phyloP scores from a whole-genome alignment of 1,140 invertebrate genomes.

The Cyclina sinensis region DNA sequence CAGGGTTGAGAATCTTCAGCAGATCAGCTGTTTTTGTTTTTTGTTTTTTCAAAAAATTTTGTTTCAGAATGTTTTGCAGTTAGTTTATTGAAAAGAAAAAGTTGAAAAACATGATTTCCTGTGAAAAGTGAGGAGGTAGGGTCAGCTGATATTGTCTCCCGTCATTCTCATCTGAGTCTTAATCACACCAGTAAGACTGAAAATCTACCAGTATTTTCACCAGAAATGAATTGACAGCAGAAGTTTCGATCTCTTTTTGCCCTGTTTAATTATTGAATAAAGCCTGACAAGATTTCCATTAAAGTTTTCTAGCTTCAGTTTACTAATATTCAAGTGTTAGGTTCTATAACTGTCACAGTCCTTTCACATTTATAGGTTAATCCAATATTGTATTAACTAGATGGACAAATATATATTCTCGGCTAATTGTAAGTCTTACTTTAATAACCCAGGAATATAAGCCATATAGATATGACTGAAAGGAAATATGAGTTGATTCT shows the following conservation, averaged over 20 bases:
- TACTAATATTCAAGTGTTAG: conserved; percentile 5
- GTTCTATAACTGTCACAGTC: neutral
- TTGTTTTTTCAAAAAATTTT: too few relatives aligned
- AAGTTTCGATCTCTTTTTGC: neutral
- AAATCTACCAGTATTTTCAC: too few relatives aligned
- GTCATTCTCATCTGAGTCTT: too few relatives aligned
- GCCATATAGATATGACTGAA: conserved; percentile 7
- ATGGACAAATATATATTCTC: conserved; percentile 6
- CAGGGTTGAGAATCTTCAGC: too few relatives aligned
- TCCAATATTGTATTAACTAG: conserved; percentile 4
- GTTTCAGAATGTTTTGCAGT: too few relatives aligned
- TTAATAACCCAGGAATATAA: too few relatives aligned
- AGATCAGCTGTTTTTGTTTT: too few relatives aligned
- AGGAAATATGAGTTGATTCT: too few relatives aligned
- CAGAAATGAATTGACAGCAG: too few relatives aligned
- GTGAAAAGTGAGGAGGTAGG: neutral
- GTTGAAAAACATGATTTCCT: too few relatives aligned
- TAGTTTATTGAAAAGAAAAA: too few relatives aligned
- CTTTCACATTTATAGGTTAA: conserved; percentile 7
- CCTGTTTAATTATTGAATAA: neutral
- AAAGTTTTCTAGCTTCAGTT: neutral
- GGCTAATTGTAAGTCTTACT: neutral
- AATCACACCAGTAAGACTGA: too few relatives aligned
- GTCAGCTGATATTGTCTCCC: neutral
- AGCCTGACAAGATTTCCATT: neutral